Percentiles rank a stretch among this genome's conserved stretches.
Conservation (phyloP, 2,797 vertebrate species). For the Lepus oiostolus region DNA sequence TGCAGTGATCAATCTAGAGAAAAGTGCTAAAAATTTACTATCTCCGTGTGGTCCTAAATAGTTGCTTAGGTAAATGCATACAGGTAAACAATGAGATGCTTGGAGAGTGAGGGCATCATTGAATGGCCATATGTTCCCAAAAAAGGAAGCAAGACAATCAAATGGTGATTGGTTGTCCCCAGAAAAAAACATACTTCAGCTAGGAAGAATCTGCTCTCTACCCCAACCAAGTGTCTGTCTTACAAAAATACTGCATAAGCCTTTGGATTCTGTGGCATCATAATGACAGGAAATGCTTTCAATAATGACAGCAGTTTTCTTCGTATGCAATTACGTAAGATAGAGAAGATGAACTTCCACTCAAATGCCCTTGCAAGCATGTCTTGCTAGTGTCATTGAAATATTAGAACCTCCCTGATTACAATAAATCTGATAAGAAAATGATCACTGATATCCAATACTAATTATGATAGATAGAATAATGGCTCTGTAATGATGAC, state of each 20-base stretch:
- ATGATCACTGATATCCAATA: neutral
- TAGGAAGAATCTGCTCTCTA: conserved; percentile 86
- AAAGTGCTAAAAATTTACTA: conserved; percentile 75
- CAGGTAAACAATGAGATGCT: conserved; percentile 83
- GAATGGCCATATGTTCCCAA: conserved; percentile 80
- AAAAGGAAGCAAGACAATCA: conserved; percentile 86
- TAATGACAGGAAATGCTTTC: neutral
- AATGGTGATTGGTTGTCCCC: conserved; percentile 85
- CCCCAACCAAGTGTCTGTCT: conserved; percentile 78
- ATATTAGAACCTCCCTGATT: neutral
- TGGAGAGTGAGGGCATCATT: conserved; percentile 81
- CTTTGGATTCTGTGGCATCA: conserved; percentile 68
- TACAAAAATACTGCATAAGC: conserved; percentile 81
- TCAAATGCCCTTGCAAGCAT: neutral
- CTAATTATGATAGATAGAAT: neutral
- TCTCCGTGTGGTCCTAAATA: conserved; percentile 37
- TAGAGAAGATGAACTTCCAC: neutral
- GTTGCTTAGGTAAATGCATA: conserved; percentile 72
- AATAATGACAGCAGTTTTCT: neutral
- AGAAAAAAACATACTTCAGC: conserved; percentile 88
- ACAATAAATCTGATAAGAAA: neutral
- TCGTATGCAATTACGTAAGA: neutral
- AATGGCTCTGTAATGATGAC: neutral
- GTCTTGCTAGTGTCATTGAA: neutral
- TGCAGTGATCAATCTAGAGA: conserved; percentile 80